These are phyloP conservation scores for Pseudomyrmex pallidus DNA, from an alignment of 1,140 invertebrate species.

Conservation along the genomic window DNA sequence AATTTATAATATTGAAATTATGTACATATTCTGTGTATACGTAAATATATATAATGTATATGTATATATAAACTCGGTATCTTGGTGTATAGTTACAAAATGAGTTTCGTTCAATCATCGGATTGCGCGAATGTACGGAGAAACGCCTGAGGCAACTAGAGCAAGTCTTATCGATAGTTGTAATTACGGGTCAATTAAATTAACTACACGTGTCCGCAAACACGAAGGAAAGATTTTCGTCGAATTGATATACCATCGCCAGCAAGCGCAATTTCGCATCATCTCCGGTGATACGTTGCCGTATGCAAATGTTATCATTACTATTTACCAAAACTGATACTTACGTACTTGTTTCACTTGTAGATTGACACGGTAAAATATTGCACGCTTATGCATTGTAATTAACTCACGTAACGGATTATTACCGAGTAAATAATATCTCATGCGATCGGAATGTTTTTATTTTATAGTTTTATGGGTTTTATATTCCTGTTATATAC, in stretches of 20 bases:
- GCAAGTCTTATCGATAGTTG: constrained; percentile 33
- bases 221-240: constrained; percentile 42
- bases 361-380: constrained; percentile 1
- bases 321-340: not conserved
- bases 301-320: constrained; percentile 33
- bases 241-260: constrained; percentile 35
- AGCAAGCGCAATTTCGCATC: constrained; percentile 18
- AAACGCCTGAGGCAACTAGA: constrained; percentile 12
- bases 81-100: not conserved
- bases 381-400: not conserved
- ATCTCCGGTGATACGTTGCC: constrained; percentile 24
- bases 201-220: constrained; percentile 45
- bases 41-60: too few relatives aligned
- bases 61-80: too few relatives aligned
- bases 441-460: not conserved
- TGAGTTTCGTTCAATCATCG: constrained; percentile 10
- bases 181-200: constrained; percentile 64
- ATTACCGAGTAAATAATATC: constrained; percentile 16
- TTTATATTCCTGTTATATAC: not conserved
- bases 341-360: constrained; percentile 21
- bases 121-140: constrained; percentile 18
- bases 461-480: not conserved
- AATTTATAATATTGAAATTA: constrained; percentile 3
- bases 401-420: constrained; percentile 24
- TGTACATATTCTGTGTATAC: too few relatives aligned